A percentile compares a stretch with the other conserved stretches of the same genome.
phyloP scores from a whole-genome alignment of 2,888 invertebrate species.

The Folsomia candida region DNA sequence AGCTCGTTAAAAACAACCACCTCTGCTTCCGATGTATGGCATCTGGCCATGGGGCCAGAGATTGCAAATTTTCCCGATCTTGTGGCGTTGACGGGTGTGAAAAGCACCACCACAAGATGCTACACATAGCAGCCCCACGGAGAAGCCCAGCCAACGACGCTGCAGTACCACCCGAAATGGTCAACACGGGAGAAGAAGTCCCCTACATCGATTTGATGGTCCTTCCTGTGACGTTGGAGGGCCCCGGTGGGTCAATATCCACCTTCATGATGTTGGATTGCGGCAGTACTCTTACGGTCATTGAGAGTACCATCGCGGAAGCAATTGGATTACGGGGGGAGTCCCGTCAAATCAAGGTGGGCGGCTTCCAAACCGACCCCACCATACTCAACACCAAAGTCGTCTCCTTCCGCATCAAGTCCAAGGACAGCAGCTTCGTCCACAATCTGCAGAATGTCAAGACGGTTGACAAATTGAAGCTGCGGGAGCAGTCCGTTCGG shows the following conservation, averaged over 20 bases:
- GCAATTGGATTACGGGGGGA: background rate
- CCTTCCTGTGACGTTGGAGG: conserved; percentile 1
- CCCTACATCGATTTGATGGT: no score
- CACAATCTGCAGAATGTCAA: no score
- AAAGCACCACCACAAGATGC: background rate
- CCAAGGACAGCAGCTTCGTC: no score
- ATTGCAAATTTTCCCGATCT: background rate
- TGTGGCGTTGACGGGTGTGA: background rate
- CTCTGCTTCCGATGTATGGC: conserved; percentile 4
- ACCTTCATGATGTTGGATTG: conserved; percentile 20
- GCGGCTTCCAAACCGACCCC: background rate
- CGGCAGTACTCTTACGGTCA: no score
- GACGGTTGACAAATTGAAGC: no score
- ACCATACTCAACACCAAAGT: no score
- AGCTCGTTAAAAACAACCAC: background rate
- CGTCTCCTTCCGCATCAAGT: no score
- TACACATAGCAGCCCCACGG: background rate
- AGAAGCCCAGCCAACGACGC: no score
- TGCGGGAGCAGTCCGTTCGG: conserved; percentile 11
- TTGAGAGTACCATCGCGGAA: conserved; percentile 4
- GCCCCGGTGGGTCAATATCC: background rate
- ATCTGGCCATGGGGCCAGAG: background rate
- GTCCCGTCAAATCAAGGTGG: conserved; percentile 6
- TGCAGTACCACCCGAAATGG: background rate
- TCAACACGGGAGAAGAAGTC: no score